Conservation (phyloP, 2,113 vertebrate species). For the Amazona vittata region DNA sequence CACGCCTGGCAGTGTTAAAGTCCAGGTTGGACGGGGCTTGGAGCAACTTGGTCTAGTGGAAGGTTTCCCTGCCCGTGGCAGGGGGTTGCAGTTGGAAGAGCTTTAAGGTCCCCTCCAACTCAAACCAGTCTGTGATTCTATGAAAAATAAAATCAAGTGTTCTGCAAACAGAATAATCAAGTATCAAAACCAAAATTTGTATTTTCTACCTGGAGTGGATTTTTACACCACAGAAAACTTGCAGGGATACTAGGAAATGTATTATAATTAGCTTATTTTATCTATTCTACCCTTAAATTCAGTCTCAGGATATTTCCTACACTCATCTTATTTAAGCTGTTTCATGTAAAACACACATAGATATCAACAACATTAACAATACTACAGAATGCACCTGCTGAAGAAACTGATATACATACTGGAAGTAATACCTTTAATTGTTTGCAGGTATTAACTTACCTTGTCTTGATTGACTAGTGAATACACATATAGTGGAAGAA, state of each 20-base stretch:
- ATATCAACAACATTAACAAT: neutral
- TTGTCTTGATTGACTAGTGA: conserved; percentile 89
- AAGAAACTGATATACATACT: neutral
- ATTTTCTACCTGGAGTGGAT: neutral
- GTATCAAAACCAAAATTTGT: neutral
- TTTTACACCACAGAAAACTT: neutral
- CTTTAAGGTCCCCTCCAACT: neutral
- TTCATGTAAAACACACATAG: neutral
- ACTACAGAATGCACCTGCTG: neutral
- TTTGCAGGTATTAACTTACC: conserved; percentile 63
- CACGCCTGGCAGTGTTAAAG: neutral
- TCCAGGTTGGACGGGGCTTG: neutral
- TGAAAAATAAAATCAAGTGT: neutral
- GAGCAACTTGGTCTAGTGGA: neutral
- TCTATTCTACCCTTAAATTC: neutral
- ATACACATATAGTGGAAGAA: conserved; percentile 95
- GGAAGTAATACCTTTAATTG: neutral
- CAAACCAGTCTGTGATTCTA: neutral
- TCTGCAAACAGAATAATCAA: neutral
- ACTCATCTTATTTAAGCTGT: neutral
- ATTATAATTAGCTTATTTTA: neutral
- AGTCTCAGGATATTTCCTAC: neutral
- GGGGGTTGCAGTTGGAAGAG: neutral
- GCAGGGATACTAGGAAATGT: fast-evolving
- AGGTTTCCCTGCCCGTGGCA: neutral